Percentiles rank a stretch among this genome's conserved stretches.
phyloP scores from a whole-genome alignment of 2,888 invertebrate genomes.

The Bibio marci region DNA sequence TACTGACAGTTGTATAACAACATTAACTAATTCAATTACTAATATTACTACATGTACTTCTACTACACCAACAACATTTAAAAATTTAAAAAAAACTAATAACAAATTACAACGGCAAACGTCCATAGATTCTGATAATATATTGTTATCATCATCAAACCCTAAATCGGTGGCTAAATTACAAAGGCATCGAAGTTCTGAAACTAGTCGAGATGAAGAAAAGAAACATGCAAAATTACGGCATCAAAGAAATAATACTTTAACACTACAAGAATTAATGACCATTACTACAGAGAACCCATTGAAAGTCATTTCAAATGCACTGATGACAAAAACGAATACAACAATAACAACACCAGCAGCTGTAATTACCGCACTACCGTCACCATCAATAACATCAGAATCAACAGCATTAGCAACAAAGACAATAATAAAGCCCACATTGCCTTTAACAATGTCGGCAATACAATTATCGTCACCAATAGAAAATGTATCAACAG shows the following conservation, averaged over 20 bases:
- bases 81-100: background rate
- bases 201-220: slow-evolving; percentile 28
- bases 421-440: no score
- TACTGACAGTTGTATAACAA: no score
- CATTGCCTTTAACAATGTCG: slow-evolving; percentile 36
- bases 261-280: no score
- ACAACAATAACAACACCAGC: background rate
- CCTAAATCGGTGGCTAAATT: slow-evolving; percentile 16
- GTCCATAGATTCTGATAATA: slow-evolving; percentile 9
- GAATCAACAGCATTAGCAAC: background rate
- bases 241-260: no score
- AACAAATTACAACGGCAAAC: slow-evolving; percentile 7
- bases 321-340: no score
- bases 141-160: background rate
- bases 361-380: no score
- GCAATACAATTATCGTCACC: slow-evolving; percentile 35
- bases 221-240: no score
- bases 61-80: background rate
- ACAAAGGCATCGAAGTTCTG: slow-evolving; percentile 28
- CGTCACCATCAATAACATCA: background rate
- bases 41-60: no score
- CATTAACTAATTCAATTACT: no score
- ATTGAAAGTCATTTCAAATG: no score
- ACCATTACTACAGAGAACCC: no score
- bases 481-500: slow-evolving; percentile 12